Percentiles rank a stretch among this genome's conserved stretches.
Evolutionary conservation across 2,113 vertebrate genomes (phyloP).

Genomic region (Semicossyphus pulcher): DNA sequence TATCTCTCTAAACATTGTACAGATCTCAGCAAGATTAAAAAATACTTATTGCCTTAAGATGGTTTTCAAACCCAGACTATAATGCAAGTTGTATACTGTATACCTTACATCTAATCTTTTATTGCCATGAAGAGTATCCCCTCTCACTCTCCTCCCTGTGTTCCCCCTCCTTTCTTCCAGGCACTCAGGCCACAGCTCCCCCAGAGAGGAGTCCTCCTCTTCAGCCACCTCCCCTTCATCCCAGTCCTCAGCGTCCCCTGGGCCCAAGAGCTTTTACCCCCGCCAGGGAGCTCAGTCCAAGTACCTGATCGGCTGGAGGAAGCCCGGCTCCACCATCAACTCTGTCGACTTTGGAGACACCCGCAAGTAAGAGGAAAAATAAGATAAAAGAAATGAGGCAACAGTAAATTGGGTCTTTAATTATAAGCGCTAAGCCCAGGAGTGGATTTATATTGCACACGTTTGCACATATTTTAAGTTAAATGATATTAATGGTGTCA

Average conservation of each 20-base stretch:
- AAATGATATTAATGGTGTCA: background rate
- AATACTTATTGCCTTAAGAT: background rate
- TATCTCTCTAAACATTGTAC: too few relatives aligned
- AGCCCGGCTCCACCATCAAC: conserved; percentile 98
- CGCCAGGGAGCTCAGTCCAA: conserved; percentile 99
- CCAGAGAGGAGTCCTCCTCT: conserved; percentile 93
- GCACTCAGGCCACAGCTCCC: conserved; percentile 93
- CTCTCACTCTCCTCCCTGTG: background rate
- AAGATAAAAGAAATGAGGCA: background rate
- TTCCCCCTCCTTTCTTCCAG: conserved; percentile 82
- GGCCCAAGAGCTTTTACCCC: conserved; percentile 97
- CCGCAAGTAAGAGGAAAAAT: conserved; percentile 90
- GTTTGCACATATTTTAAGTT: background rate
- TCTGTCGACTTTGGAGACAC: conserved; percentile 98
- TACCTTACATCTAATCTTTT: too few relatives aligned
- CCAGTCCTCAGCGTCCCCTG: conserved; percentile 90
- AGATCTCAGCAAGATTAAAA: too few relatives aligned
- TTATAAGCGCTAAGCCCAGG: background rate
- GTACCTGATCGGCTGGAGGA: conserved; percentile 99
- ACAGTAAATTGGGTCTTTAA: background rate
- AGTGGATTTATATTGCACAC: background rate
- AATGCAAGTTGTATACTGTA: background rate
- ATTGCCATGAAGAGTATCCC: background rate
- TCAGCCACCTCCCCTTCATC: conserved; percentile 87
- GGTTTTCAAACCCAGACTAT: background rate